A percentile compares a stretch with the other conserved stretches of the same genome.
Conservation (phyloP, 1,140 invertebrate genomes). For the Pseudomyrmex gracilis region DNA sequence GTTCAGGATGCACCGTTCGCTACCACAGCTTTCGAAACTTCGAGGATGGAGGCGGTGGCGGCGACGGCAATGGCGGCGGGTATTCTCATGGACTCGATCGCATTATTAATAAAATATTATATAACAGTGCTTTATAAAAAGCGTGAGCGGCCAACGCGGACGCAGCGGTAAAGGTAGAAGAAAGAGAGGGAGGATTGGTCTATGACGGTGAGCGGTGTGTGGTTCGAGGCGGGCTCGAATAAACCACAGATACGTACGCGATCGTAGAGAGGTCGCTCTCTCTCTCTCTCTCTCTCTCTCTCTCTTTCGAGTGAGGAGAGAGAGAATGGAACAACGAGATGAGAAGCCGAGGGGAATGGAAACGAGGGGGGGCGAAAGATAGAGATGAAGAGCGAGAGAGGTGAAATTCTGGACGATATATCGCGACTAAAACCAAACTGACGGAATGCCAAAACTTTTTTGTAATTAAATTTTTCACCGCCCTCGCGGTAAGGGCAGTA, state of each 20-base stretch:
- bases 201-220: constrained; percentile 24
- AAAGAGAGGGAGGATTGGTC: neutral
- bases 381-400: constrained; percentile 22
- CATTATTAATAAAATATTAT: constrained; percentile 79
- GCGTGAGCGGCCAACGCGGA: constrained; percentile 45
- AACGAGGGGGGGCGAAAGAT: constrained; percentile 1
- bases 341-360: constrained; percentile 25
- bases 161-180: neutral
- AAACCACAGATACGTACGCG: constrained; percentile 77
- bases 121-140: constrained; percentile 75
- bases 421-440: constrained; percentile 80
- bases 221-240: constrained; percentile 75
- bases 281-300: no score
- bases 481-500: constrained; percentile 40
- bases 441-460: constrained; percentile 83
- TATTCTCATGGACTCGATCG: constrained; percentile 66
- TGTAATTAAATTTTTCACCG: constrained; percentile 82
- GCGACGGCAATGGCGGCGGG: constrained; percentile 30
- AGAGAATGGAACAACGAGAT: constrained; percentile 17
- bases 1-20: constrained; percentile 51
- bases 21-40: constrained; percentile 69
- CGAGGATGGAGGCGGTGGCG: constrained; percentile 20
- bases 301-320: neutral
- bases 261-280: constrained; percentile 56
- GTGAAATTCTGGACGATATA: constrained; percentile 72